These are phyloP conservation scores for Megastigmus dorsalis DNA, from an alignment of 2,888 invertebrate genomes.

Conservation along the genomic window DNA sequence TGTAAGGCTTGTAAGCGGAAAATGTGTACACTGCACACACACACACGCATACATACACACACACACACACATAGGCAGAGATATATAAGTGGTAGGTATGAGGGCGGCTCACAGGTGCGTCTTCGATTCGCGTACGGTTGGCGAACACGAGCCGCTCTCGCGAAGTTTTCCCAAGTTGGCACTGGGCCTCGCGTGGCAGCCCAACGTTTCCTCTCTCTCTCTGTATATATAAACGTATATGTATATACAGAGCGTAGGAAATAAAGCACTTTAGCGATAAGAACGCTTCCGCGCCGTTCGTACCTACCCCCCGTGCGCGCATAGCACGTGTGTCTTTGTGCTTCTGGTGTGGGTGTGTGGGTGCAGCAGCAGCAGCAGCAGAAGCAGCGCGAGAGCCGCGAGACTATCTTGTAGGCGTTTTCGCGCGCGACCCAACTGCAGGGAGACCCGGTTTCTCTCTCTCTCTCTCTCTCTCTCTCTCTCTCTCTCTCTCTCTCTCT, in stretches of 20 bases:
- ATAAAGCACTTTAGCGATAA: constrained; percentile 64
- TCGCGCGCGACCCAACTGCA: too few species aligned
- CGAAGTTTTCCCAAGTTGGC: constrained; percentile 59
- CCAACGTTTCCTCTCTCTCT: constrained; percentile 64
- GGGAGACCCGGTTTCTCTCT: constrained; percentile 12
- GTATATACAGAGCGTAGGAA: constrained; percentile 58
- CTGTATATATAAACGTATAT: too few species aligned
- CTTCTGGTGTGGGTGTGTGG: too few species aligned
- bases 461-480: too few species aligned
- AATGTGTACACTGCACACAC: not conserved
- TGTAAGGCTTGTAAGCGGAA: not conserved
- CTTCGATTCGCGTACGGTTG: constrained; percentile 53
- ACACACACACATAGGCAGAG: too few species aligned
- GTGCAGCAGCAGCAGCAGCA: not conserved
- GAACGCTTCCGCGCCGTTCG: constrained; percentile 44
- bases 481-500: too few species aligned
- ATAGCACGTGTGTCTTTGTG: too few species aligned
- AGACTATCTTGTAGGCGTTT: not conserved
- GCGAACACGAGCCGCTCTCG: not conserved
- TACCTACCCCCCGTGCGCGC: not conserved
- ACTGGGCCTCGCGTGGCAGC: constrained; percentile 65
- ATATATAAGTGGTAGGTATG: too few species aligned
- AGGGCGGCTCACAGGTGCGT: constrained; percentile 52
- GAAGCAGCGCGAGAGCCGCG: not conserved
- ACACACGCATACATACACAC: not conserved